phyloP scores from a whole-genome alignment of 2,113 vertebrate genomes.

The Rhynchomys soricoides region DNA sequence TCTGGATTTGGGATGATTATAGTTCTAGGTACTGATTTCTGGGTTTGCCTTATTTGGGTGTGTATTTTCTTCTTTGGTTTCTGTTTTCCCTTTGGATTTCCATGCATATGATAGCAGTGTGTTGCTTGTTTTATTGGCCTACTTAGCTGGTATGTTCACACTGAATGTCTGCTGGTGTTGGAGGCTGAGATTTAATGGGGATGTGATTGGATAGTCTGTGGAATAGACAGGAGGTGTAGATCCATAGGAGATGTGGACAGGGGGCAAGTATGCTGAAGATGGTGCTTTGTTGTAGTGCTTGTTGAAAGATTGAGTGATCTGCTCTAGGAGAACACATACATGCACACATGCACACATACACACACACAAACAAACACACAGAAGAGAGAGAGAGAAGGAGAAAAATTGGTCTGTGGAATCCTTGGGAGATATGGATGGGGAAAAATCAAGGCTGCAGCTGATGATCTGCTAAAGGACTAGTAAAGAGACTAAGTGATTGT shows the following conservation, averaged over 20 bases:
- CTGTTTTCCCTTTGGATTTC: background rate
- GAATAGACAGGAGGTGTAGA: background rate
- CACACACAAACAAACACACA: too few relatives aligned
- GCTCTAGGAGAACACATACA: background rate
- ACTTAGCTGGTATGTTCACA: background rate
- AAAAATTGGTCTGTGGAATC: background rate
- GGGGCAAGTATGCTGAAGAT: background rate
- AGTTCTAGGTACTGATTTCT: background rate
- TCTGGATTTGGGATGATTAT: background rate
- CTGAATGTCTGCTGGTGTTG: background rate
- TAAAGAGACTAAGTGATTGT: background rate
- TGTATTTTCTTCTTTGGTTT: background rate
- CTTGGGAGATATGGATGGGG: background rate
- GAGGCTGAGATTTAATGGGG: background rate
- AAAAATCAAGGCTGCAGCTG: background rate
- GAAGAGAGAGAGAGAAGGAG: background rate
- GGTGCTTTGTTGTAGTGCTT: background rate
- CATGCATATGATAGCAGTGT: background rate
- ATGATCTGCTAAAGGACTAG: background rate
- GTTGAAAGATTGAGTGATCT: background rate
- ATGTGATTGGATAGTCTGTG: background rate
- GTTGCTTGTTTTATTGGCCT: background rate
- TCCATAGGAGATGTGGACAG: background rate
- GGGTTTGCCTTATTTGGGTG: background rate
- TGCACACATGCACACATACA: too few relatives aligned